Evolutionary conservation across 2,797 vertebrate species (phyloP).

Genomic region (Alectoris magna): DNA sequence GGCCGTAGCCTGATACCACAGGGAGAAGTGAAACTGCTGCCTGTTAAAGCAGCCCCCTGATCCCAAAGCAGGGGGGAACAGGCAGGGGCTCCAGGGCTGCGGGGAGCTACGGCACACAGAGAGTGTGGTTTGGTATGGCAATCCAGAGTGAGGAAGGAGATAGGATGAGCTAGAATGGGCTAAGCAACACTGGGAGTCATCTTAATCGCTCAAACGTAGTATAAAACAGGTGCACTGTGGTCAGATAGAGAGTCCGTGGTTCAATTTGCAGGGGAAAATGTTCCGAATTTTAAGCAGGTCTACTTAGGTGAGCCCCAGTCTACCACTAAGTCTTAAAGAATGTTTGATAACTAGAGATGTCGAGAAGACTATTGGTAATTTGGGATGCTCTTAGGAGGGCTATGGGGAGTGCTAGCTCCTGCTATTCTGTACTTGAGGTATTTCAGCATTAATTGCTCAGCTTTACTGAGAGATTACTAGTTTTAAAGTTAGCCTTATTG

Average conservation of each 20-base stretch:
- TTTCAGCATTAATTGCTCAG: conserved; percentile 41
- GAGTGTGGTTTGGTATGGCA: background rate
- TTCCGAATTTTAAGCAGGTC: background rate
- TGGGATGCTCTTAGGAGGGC: background rate
- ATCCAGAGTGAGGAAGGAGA: background rate
- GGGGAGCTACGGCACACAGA: background rate
- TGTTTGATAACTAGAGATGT: background rate
- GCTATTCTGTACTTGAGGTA: background rate
- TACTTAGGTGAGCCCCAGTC: background rate
- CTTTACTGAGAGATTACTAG: conserved; percentile 25
- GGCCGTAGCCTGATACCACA: background rate
- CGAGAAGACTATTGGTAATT: background rate
- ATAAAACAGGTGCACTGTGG: background rate
- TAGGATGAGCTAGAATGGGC: background rate
- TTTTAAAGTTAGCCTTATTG: background rate
- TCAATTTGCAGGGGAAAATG: background rate
- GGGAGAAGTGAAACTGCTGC: background rate
- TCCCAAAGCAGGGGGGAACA: accelerated
- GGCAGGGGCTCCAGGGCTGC: background rate
- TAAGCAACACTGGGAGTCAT: background rate
- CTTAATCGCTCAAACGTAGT: background rate
- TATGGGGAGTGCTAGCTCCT: background rate
- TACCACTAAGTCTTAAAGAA: background rate
- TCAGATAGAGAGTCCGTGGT: background rate
- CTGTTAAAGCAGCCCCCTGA: background rate